These are phyloP conservation scores for Helicolenus hilgendorfi DNA, from an alignment of 2,797 vertebrate species.

Conservation along the genomic window DNA sequence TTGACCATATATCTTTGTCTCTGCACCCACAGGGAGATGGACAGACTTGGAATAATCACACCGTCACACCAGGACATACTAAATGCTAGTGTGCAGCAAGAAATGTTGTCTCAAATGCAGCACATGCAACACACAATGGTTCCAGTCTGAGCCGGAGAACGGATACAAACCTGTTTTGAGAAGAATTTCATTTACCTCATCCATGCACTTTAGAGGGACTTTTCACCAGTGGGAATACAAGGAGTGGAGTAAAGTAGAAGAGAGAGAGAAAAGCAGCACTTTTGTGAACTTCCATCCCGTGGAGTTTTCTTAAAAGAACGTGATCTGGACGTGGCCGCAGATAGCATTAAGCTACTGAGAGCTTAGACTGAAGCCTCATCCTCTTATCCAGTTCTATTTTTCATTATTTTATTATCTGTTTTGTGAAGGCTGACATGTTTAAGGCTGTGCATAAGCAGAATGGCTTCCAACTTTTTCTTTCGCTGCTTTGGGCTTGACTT, in stretches of 20 bases:
- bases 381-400: constrained; percentile 64
- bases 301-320: constrained; percentile 86
- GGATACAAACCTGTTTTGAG: constrained; percentile 86
- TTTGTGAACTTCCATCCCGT: constrained; percentile 91
- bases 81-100: constrained; percentile 94
- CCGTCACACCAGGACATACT: constrained; percentile 96
- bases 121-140: constrained; percentile 99
- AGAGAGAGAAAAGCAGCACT: constrained; percentile 93
- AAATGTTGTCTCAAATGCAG: constrained; percentile 98
- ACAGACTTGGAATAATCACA: constrained; percentile 95
- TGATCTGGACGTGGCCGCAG: constrained; percentile 86
- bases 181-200: constrained; percentile 97
- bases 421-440: constrained; percentile 75
- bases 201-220: constrained; percentile 98
- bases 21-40: constrained; percentile 93
- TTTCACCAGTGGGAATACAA: constrained; percentile 69
- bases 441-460: constrained; percentile 79
- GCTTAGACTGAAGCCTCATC: constrained; percentile 69
- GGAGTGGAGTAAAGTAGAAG: constrained; percentile 32
- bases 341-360: constrained; percentile 53
- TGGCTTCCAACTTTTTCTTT: constrained; percentile 74
- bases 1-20: constrained; percentile 54
- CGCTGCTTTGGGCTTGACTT: constrained; percentile 86
- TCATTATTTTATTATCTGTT: constrained; percentile 69
- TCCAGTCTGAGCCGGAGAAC: constrained; percentile 93